Conservation (phyloP, 2,113 vertebrate species). For the Cacatua alba region DNA sequence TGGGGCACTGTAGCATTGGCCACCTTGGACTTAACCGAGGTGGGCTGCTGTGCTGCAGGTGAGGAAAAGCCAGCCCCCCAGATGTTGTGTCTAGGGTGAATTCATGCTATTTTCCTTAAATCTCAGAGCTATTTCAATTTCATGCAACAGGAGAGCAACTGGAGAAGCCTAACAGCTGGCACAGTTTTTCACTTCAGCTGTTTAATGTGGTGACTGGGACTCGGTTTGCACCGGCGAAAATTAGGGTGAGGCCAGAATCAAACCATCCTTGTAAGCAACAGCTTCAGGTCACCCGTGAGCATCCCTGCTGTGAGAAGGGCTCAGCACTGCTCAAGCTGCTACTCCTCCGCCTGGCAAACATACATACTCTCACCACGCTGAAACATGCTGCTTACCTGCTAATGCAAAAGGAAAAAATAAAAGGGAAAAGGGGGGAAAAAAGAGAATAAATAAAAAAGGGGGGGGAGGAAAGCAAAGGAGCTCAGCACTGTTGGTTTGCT, state of each 20-base stretch:
- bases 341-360: background rate
- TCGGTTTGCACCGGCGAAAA: background rate
- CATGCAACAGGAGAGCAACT: background rate
- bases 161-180: background rate
- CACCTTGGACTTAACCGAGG: rapidly evolving
- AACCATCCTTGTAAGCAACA: background rate
- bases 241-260: background rate
- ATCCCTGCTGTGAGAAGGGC: background rate
- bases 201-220: background rate
- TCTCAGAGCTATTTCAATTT: background rate
- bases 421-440: rapidly evolving
- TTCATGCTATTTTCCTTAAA: background rate
- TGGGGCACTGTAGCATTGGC: rapidly evolving
- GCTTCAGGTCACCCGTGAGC: background rate
- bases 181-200: conserved; percentile 2
- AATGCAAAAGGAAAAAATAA: background rate
- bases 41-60: rapidly evolving
- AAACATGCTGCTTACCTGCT: background rate
- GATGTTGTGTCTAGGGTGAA: background rate
- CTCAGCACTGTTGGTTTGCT: background rate
- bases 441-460: background rate
- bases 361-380: rapidly evolving
- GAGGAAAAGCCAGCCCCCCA: background rate
- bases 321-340: background rate
- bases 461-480: background rate